A percentile compares a stretch with the other conserved stretches of the same genome.
These are phyloP conservation scores for Papilio xuthus DNA, from an alignment of 1,140 invertebrate species.

Conservation along the genomic window DNA sequence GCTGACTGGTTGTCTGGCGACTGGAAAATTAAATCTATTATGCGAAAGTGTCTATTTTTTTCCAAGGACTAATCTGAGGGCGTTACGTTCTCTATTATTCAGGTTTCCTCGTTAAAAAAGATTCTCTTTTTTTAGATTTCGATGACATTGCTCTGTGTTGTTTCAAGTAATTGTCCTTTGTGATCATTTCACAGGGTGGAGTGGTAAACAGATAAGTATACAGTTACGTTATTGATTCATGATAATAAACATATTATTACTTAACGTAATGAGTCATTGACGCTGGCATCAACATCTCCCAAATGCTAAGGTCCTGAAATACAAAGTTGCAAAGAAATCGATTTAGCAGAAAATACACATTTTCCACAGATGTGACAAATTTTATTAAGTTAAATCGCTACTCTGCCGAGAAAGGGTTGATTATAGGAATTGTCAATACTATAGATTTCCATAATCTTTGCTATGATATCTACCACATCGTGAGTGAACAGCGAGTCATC, in stretches of 20 bases:
- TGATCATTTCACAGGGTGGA: slow-evolving; percentile 10
- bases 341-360: background rate
- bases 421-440: background rate
- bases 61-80: slow-evolving; percentile 28
- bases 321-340: background rate
- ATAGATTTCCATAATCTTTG: background rate
- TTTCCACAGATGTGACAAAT: background rate
- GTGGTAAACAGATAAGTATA: slow-evolving; percentile 17
- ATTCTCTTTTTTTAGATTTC: background rate
- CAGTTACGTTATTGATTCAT: slow-evolving; percentile 32
- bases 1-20: slow-evolving; percentile 50
- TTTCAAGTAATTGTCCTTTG: slow-evolving; percentile 25
- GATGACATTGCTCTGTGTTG: slow-evolving; percentile 10
- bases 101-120: slow-evolving; percentile 32
- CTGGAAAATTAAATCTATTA: slow-evolving; percentile 40
- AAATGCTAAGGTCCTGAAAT: background rate
- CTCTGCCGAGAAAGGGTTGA: too few relatives aligned
- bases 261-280: slow-evolving; percentile 8
- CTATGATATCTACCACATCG: background rate
- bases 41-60: slow-evolving; percentile 39
- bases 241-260: slow-evolving; percentile 25
- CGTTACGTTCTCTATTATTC: slow-evolving; percentile 33
- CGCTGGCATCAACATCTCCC: background rate
- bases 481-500: background rate
- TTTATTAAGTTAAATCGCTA: background rate